Base-by-base conservation (phyloP, 2,113 vertebrate genomes). In the Anarhynchus alexandrinus region DNA sequence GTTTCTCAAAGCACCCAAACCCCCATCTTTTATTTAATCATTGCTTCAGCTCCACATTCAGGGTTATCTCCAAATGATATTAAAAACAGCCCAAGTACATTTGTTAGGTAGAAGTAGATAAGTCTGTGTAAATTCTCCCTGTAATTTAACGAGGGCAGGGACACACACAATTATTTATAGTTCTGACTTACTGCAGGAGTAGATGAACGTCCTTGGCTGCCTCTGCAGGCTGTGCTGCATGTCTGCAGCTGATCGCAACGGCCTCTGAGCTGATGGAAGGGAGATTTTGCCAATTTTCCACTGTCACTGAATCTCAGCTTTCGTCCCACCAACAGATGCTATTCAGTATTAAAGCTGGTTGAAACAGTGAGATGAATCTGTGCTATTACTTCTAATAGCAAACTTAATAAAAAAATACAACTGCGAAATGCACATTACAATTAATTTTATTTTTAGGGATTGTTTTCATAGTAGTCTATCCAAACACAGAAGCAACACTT, bases 401-500 rank as follows among this genome's bases (percentile, higher is more conserved):
- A 47, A 65, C 38, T 49, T 57, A 57, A 57, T 57, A 30, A 51
- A 76, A 29, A 30, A 36, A 47, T 8, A 12, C 23, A 36, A 38
- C 36, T 78, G 42, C 25, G 34, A 81, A 76, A 57, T 11, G 17
- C 23, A 51, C 11, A 29, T 32, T 80, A 9, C 18, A 52, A 30
- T 34, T 74, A 11, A 20, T 54, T 76, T 62, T 66, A 52, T 55
- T 38, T 70, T 23, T 67, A 98, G 98, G 81, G 71, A 86, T 40
- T 96, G 83, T 43, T 98, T 98, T 76, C 20, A 65, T 55, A 81
- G 88, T 45, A 96, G 98, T 23, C 62, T 97, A 9, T 82, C 93
- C 40, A 98, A 97, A 93, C 90, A 72, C 80, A 73, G 97, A 98
- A 92, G 92, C 96, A 45, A 95, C 96, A 15, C 55, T 76, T 21